Base-by-base conservation (phyloP, 2,797 vertebrate species). In the Coccyzus lansbergi region DNA sequence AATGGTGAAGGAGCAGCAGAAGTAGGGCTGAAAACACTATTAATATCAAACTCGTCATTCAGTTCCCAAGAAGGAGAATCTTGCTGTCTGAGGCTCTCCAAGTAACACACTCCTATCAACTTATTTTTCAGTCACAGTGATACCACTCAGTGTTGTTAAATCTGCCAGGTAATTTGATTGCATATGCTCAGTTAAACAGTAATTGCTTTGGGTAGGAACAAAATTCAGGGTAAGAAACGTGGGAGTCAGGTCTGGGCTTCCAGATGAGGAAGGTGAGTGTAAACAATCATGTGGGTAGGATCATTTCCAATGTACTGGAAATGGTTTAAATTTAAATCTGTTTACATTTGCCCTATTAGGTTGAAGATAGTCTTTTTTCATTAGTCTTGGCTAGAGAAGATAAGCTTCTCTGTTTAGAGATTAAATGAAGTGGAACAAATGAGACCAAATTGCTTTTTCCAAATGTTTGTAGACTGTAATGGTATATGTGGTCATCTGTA, bases 301-400 rank as follows among this genome's bases (percentile, higher is more conserved):
- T 65, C 0, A 67, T 77, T 86, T 93, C 34, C 79, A 60, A 51
- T 60, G 38, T 58, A 78, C 52, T 91, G 40, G 51, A 84, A 87
- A 58, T 44, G 17, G 12, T 75, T 90, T 80, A 18, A 71, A 68
- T 93, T 88, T 75, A 87, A 94, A 78, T 51, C 26, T 60, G 7
- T 90, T 94, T 88, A 64, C 12, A 20, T 84, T 92, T 80, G 67
- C 70, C 36, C 18, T 84, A 12, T 38, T 67, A 70, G 15, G 10
- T 72, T 83, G 42, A 90, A 80, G 62, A 70, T 55, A 55, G 79
- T 89, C 25, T 76, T 92, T 91, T 74, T 70, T 79, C 64, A 65
- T 93, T 92, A 85, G 46, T 75, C 48, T 87, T 93, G 34, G n/a
- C 34, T 90, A 80, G 65, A 88, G 81, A 90, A 90, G 78, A 82